Evolutionary conservation across 2,888 invertebrate species (phyloP).

Genomic region (Oasisia sp.): DNA sequence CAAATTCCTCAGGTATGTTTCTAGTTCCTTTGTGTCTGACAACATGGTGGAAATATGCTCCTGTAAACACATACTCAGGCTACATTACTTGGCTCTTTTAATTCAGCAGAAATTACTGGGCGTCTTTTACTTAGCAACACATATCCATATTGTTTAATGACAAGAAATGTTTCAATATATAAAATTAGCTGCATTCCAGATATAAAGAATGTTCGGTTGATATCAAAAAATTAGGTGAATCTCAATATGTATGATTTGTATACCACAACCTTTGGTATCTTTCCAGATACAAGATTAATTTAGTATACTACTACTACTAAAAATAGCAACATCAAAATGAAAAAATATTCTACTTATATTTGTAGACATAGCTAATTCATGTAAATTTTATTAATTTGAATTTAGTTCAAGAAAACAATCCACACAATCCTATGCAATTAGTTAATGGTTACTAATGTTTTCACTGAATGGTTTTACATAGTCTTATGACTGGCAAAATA

Average conservation of each 20-base stretch:
- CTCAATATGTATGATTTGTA: slow-evolving; percentile 18
- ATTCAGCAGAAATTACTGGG: not conserved
- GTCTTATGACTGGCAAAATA: not conserved
- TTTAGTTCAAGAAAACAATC: too few relatives aligned
- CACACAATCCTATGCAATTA: too few relatives aligned
- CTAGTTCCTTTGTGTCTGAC: slow-evolving; percentile 81
- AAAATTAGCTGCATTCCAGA: not conserved
- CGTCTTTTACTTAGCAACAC: not conserved
- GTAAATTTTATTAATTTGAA: too few relatives aligned
- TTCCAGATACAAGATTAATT: not conserved
- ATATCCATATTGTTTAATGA: not conserved
- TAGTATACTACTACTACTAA: not conserved
- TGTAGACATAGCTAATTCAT: too few relatives aligned
- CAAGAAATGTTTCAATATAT: not conserved
- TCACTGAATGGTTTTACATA: not conserved
- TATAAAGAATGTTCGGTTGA: not conserved
- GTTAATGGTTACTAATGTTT: too few relatives aligned
- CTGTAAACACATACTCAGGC: slow-evolving; percentile 52
- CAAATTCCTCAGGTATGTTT: slow-evolving; percentile 87
- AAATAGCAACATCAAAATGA: not conserved
- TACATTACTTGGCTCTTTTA: not conserved
- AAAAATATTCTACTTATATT: not conserved
- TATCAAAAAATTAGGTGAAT: not conserved
- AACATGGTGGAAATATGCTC: slow-evolving; percentile 86
- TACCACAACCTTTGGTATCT: not conserved